A percentile compares a stretch with the other conserved stretches of the same genome.
These are phyloP conservation scores for Torymus auratus DNA, from an alignment of 2,888 invertebrate genomes.

Conservation along the genomic window DNA sequence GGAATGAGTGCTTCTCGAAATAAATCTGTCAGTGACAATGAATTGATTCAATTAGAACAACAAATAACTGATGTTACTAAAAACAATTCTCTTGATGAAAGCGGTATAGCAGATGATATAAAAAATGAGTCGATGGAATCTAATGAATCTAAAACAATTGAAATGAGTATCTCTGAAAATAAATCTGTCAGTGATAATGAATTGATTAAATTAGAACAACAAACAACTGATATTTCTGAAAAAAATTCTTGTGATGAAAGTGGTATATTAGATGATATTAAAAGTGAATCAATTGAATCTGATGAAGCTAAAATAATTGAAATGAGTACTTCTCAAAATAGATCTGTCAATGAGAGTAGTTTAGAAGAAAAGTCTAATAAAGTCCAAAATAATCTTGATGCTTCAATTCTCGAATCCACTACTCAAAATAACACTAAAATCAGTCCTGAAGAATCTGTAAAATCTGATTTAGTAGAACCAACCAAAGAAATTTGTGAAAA, in stretches of 20 bases:
- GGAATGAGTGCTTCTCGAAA: too few relatives aligned
- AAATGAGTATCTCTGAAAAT: conserved; percentile 8
- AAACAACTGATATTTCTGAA: neutral
- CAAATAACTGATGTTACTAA: neutral
- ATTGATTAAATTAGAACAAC: too few relatives aligned
- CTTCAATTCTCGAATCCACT: conserved; percentile 8
- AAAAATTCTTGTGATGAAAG: conserved; percentile 25
- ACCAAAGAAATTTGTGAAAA: conserved; percentile 54
- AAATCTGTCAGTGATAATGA: too few relatives aligned
- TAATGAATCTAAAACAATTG: conserved; percentile 16
- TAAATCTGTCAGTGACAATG: too few relatives aligned
- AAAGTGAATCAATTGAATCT: conserved; percentile 28
- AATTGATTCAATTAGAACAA: too few relatives aligned
- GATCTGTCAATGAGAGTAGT: conserved; percentile 34
- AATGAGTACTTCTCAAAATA: conserved; percentile 9
- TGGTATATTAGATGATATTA: conserved; percentile 23
- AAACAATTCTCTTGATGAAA: conserved; percentile 26
- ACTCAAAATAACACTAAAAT: conserved; percentile 12
- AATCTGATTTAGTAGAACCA: conserved; percentile 32
- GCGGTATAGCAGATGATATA: conserved; percentile 18
- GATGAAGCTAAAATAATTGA: conserved; percentile 24
- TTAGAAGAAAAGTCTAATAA: conserved; percentile 38
- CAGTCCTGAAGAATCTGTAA: conserved; percentile 1
- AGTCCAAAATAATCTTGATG: conserved; percentile 9
- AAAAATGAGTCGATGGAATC: conserved; percentile 30